These are phyloP conservation scores for Leuciscus waleckii DNA, from an alignment of 2,797 vertebrate species.

Conservation along the genomic window DNA sequence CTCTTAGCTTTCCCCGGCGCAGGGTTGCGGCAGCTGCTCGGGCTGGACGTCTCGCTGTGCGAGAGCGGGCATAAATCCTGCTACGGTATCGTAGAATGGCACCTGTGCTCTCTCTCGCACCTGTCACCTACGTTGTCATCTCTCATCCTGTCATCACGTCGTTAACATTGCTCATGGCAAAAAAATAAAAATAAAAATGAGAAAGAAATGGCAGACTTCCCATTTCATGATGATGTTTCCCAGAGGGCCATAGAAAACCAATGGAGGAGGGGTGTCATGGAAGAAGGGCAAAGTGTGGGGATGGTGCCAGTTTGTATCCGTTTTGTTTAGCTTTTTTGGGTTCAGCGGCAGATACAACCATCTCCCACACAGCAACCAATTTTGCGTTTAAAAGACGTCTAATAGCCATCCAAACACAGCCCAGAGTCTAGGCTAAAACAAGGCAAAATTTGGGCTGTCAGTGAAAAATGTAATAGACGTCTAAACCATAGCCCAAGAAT, in stretches of 20 bases:
- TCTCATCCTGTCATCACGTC: constrained; percentile 92
- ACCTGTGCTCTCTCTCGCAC: constrained; percentile 87
- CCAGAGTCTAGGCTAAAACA: too few relatives aligned
- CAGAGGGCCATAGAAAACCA: constrained; percentile 72
- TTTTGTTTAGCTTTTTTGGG: constrained; percentile 87
- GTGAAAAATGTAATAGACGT: too few relatives aligned
- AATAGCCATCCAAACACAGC: too few relatives aligned
- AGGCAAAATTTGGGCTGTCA: too few relatives aligned
- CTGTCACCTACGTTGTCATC: constrained; percentile 84
- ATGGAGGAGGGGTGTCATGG: not conserved
- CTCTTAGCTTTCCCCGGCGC: constrained; percentile 89
- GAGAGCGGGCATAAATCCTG: constrained; percentile 86
- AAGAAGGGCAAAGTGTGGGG: constrained; percentile 44
- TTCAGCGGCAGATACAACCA: constrained; percentile 80
- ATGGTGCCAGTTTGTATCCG: constrained; percentile 78
- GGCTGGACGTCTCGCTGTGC: constrained; percentile 70
- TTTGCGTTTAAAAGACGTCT: too few relatives aligned
- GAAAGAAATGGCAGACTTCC: constrained; percentile 61
- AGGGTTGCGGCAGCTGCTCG: constrained; percentile 89
- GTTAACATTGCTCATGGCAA: constrained; percentile 87
- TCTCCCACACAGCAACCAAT: constrained; percentile 74
- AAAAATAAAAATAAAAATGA: not conserved
- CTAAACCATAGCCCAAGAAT: too few relatives aligned
- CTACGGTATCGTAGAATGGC: constrained; percentile 84
- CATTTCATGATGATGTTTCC: constrained; percentile 77